Conservation (phyloP, 2,888 invertebrate species). For the Scaptomyza caliginosa region DNA sequence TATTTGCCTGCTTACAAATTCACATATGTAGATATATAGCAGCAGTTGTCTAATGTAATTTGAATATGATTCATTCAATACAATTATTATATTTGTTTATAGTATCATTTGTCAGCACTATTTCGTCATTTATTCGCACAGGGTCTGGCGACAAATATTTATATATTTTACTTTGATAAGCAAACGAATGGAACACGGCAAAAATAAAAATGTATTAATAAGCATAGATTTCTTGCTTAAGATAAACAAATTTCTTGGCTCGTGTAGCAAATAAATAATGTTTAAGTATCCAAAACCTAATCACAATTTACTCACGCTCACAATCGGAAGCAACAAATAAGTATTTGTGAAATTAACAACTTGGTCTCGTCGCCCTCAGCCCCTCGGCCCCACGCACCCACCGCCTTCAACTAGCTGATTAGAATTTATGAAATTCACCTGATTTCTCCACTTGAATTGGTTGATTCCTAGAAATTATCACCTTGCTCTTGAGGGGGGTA, state of each 20-base stretch:
- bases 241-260: conserved; percentile 29
- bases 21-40: not conserved
- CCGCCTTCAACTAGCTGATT: no score
- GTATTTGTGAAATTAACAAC: conserved; percentile 56
- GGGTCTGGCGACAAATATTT: conserved; percentile 17
- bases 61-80: conserved; percentile 49
- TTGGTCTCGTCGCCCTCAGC: conserved; percentile 1
- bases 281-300: conserved; percentile 15
- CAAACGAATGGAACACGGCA: not conserved
- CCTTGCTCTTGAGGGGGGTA: conserved; percentile 10
- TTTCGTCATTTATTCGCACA: conserved; percentile 24
- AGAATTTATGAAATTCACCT: conserved; percentile 67
- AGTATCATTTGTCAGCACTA: conserved; percentile 35
- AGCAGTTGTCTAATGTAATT: conserved; percentile 24
- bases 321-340: conserved; percentile 51
- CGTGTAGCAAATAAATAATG: not conserved
- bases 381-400: no score
- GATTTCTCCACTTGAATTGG: conserved; percentile 52
- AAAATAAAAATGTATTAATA: not conserved
- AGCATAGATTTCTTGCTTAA: conserved; percentile 27
- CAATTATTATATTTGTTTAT: conserved; percentile 1
- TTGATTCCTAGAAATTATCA: conserved; percentile 38
- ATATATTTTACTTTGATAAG: conserved; percentile 26
- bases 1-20: conserved; percentile 10
- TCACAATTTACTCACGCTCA: conserved; percentile 1